These are phyloP conservation scores for Triplophysa siluroides DNA, from an alignment of 2,113 vertebrate genomes.

Conservation along the genomic window DNA sequence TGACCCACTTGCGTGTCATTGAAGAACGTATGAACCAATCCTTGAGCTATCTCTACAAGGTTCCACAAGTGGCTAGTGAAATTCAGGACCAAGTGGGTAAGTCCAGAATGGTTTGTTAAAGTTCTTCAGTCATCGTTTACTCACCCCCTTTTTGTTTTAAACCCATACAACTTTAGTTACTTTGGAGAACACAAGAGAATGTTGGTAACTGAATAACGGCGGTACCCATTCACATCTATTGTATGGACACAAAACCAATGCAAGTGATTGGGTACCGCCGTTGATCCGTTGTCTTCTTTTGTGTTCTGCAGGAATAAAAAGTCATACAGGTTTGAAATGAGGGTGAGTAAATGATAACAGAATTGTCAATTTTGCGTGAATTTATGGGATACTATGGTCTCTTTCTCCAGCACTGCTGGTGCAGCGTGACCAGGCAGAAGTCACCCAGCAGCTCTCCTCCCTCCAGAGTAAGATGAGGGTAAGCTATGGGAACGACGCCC, in stretches of 20 bases:
- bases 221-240: too few relatives aligned
- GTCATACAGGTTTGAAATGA: too few relatives aligned
- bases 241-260: too few relatives aligned
- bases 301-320: too few relatives aligned
- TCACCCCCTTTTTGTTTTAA: too few relatives aligned
- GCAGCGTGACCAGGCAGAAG: conserved; percentile 88
- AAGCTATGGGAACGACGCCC: conserved; percentile 95
- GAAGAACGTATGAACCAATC: conserved; percentile 98
- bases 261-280: too few relatives aligned
- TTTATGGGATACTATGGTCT: not conserved
- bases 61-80: conserved; percentile 89
- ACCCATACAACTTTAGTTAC: too few relatives aligned
- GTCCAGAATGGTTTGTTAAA: conserved; percentile 51
- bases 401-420: conserved; percentile 79
- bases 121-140: too few relatives aligned
- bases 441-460: conserved; percentile 90
- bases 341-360: too few relatives aligned
- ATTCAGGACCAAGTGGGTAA: conserved; percentile 97
- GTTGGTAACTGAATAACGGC: too few relatives aligned
- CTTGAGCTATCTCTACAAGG: conserved; percentile 90
- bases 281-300: too few relatives aligned
- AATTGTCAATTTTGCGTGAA: not conserved
- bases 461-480: conserved; percentile 90
- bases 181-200: too few relatives aligned
- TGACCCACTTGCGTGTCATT: conserved; percentile 95